A percentile compares a stretch with the other conserved stretches of the same genome.
phyloP scores from a whole-genome alignment of 2,888 invertebrate genomes.

The Apodemia duryi region DNA sequence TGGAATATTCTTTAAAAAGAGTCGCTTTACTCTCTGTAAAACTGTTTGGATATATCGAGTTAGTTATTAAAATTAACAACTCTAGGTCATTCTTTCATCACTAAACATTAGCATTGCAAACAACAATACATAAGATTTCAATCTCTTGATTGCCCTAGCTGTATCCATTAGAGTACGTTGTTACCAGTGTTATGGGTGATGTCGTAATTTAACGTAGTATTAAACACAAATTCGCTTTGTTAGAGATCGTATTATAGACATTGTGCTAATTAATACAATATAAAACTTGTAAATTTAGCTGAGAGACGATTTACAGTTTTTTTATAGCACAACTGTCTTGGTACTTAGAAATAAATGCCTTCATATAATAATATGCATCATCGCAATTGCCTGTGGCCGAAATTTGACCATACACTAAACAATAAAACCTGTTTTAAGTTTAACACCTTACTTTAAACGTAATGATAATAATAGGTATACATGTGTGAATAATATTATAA shows the following conservation, averaged over 20 bases:
- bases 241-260: background rate
- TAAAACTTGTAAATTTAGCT: background rate
- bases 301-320: too few relatives aligned
- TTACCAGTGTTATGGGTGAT: conserved; percentile 9
- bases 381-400: too few relatives aligned
- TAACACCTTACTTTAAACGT: too few relatives aligned
- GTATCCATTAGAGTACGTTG: conserved; percentile 25
- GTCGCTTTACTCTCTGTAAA: background rate
- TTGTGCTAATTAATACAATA: background rate
- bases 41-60: background rate
- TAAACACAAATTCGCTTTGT: background rate
- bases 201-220: background rate
- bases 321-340: too few relatives aligned
- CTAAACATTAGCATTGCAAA: conserved; percentile 28
- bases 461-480: too few relatives aligned
- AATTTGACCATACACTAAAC: too few relatives aligned
- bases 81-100: conserved; percentile 19
- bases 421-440: too few relatives aligned
- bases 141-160: conserved; percentile 30
- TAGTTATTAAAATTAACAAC: conserved; percentile 11
- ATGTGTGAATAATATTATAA: too few relatives aligned
- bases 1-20: background rate
- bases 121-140: conserved; percentile 29
- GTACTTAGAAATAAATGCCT: too few relatives aligned
- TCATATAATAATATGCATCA: too few relatives aligned